phyloP scores from a whole-genome alignment of 2,113 vertebrate genomes.

The Papio anubis region DNA sequence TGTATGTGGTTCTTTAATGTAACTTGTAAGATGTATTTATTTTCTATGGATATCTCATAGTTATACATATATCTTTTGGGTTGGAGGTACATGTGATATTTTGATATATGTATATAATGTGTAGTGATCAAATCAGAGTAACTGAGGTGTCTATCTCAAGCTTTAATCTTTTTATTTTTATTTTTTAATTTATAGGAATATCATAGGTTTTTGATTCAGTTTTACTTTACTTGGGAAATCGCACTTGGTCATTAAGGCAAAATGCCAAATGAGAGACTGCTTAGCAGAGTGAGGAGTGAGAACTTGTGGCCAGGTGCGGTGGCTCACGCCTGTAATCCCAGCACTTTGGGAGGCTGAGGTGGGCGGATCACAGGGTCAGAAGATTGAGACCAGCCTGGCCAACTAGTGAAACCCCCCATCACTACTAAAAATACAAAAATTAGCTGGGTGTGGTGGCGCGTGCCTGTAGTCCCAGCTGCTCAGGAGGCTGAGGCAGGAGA shows the following conservation, averaged over 20 bases:
- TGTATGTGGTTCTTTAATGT: not conserved
- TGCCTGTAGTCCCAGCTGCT: too few relatives aligned
- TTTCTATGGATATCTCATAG: not conserved
- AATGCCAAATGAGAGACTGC: not conserved
- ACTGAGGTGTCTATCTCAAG: not conserved
- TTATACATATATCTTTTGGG: not conserved
- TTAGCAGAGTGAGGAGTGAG: not conserved
- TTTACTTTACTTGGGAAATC: not conserved
- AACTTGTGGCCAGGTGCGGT: not conserved
- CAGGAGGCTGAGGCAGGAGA: too few relatives aligned
- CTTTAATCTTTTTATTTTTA: not conserved
- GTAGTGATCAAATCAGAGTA: not conserved
- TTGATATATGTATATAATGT: not conserved
- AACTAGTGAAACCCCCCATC: too few relatives aligned
- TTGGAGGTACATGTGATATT: not conserved
- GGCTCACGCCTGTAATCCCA: too few relatives aligned
- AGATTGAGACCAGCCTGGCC: too few relatives aligned
- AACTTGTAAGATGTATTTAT: not conserved
- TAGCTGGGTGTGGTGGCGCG: too few relatives aligned
- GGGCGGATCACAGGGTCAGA: too few relatives aligned
- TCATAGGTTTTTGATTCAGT: not conserved
- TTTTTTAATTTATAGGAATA: not conserved
- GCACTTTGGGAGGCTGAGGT: too few relatives aligned
- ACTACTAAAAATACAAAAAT: too few relatives aligned
- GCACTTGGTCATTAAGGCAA: not conserved